A percentile compares a stretch with the other conserved stretches of the same genome.
Conservation (phyloP, 2,797 vertebrate genomes). For the Pelochelys cantorii region DNA sequence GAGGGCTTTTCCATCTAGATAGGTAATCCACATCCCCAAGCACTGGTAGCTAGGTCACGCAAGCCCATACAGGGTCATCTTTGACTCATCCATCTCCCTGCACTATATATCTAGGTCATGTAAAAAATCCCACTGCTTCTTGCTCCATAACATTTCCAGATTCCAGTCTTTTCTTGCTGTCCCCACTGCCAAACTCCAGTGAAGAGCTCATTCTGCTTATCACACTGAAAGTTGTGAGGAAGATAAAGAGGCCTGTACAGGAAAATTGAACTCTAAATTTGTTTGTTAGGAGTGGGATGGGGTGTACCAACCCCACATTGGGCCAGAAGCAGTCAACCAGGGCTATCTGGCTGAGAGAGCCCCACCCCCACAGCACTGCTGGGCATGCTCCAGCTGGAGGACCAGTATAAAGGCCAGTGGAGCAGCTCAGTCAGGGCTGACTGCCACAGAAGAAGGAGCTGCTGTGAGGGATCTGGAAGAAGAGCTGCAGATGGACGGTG, state of each 20-base stretch:
- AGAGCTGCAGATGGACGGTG: too few relatives aligned
- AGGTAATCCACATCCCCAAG: background rate
- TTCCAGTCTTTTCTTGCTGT: background rate
- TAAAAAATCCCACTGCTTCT: background rate
- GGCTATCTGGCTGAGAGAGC: too few relatives aligned
- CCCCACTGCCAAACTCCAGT: background rate
- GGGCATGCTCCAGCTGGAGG: too few relatives aligned
- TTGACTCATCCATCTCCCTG: background rate
- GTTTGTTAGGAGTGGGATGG: background rate
- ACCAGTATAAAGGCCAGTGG: too few relatives aligned
- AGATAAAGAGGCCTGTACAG: background rate
- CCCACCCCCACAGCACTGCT: too few relatives aligned
- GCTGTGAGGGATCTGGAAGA: too few relatives aligned
- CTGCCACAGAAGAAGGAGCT: too few relatives aligned
- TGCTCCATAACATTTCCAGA: background rate
- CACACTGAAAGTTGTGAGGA: background rate
- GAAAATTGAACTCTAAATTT: background rate
- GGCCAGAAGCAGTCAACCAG: too few relatives aligned
- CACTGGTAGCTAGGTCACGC: background rate
- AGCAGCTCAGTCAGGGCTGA: too few relatives aligned
- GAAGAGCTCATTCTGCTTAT: background rate
- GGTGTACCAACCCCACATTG: too few relatives aligned
- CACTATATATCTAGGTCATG: background rate
- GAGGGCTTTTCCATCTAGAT: background rate
- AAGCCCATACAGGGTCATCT: accelerated